Conservation (phyloP, 2,888 invertebrate species). For the Seira ritae region DNA sequence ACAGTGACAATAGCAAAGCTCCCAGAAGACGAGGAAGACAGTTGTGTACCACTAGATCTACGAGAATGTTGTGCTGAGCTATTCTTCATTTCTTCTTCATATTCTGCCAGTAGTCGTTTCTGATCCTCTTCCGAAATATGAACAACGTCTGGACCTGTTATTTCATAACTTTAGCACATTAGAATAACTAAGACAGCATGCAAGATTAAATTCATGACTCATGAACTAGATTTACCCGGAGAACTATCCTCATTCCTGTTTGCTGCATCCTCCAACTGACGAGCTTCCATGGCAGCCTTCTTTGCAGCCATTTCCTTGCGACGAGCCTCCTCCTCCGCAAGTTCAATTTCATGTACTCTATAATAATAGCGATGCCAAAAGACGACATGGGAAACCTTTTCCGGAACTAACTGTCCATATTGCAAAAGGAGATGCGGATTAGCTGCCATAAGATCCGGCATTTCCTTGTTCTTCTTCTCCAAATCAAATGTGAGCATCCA, state of each 20-base stretch:
- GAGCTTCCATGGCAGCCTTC: constrained; percentile 32
- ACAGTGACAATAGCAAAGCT: constrained; percentile 73
- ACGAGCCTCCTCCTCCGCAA: constrained; percentile 38
- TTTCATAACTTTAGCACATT: too few relatives aligned
- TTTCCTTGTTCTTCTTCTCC: constrained; percentile 68
- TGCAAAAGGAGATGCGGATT: constrained; percentile 71
- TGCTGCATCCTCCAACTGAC: constrained; percentile 21
- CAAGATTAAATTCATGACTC: too few relatives aligned
- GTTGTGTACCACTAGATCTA: constrained; percentile 71
- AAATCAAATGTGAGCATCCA: constrained; percentile 71
- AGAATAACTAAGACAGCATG: too few relatives aligned
- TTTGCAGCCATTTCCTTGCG: not conserved
- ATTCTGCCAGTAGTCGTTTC: constrained; percentile 71
- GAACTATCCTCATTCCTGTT: constrained; percentile 40
- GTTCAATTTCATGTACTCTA: constrained; percentile 64
- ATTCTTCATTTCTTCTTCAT: constrained; percentile 73
- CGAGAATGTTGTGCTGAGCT: constrained; percentile 70
- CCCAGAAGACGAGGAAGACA: constrained; percentile 72
- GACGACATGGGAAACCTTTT: constrained; percentile 71
- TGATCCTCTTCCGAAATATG: constrained; percentile 73
- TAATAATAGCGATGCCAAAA: constrained; percentile 73
- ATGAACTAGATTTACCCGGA: too few relatives aligned
- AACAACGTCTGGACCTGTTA: constrained; percentile 66
- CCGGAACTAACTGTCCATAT: constrained; percentile 71
- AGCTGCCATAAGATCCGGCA: constrained; percentile 63